Percentiles rank a stretch among this genome's conserved stretches.
Evolutionary conservation across 2,888 invertebrate genomes (phyloP).

Genomic region (Gryllus longicercus): DNA sequence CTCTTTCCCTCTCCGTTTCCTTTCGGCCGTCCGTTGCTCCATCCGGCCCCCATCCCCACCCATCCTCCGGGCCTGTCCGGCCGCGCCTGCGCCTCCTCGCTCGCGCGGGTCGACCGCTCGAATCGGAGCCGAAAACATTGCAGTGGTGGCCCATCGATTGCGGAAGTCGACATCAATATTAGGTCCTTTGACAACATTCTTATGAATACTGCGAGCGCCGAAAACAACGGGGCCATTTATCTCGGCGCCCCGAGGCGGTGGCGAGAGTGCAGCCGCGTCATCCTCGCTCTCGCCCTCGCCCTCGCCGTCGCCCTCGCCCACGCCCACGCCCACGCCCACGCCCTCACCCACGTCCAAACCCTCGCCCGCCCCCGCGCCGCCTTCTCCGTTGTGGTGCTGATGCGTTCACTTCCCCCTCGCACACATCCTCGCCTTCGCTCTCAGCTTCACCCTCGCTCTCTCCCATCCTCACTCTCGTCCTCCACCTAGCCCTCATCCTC

Average conservation of each 20-base stretch:
- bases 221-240: background rate
- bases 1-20: background rate
- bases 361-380: too few relatives aligned
- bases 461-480: too few relatives aligned
- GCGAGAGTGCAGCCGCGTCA: background rate
- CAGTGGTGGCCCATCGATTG: background rate
- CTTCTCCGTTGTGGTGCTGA: too few relatives aligned
- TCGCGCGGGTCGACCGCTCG: too few relatives aligned
- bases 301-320: background rate
- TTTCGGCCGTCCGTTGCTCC: background rate
- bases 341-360: too few relatives aligned
- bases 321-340: background rate
- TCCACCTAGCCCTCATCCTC: too few relatives aligned
- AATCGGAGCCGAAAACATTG: background rate
- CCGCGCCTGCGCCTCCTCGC: too few relatives aligned
- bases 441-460: too few relatives aligned
- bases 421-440: too few relatives aligned
- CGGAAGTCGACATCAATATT: conserved; percentile 17
- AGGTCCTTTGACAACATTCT: conserved; percentile 10
- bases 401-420: too few relatives aligned
- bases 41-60: background rate
- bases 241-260: background rate
- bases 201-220: background rate
- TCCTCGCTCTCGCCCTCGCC: background rate
- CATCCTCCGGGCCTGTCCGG: background rate